Evolutionary conservation across 2,888 invertebrate genomes (phyloP).

Genomic region (Willowsia nigromaculata): DNA sequence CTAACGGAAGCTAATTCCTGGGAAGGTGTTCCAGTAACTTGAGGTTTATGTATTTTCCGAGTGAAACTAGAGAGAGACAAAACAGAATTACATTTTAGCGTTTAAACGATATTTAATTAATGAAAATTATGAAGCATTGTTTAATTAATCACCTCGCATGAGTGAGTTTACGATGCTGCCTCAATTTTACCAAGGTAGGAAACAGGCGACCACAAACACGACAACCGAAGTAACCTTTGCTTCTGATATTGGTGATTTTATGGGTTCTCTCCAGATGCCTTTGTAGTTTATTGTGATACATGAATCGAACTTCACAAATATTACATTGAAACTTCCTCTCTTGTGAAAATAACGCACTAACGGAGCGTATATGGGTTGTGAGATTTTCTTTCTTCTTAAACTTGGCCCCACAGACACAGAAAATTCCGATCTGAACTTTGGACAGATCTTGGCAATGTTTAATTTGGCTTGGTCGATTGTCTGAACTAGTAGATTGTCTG

Average conservation of each 20-base stretch:
- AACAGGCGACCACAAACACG: neutral
- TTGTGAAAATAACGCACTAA: neutral
- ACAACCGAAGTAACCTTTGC: neutral
- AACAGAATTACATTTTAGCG: neutral
- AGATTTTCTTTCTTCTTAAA: neutral
- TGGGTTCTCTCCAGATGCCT: neutral
- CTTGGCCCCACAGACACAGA: neutral
- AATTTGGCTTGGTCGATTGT: neutral
- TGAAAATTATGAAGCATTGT: neutral
- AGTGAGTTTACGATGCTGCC: neutral
- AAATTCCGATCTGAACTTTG: neutral
- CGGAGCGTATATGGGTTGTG: neutral
- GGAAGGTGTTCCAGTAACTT: neutral
- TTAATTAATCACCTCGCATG: neutral
- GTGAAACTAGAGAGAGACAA: neutral
- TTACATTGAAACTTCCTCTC: neutral
- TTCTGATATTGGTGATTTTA: neutral
- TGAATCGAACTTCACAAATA: neutral
- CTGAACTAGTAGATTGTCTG: neutral
- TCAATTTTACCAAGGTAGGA: neutral
- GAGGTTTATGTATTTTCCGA: neutral
- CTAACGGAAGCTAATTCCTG: too few relatives aligned
- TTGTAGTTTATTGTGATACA: neutral
- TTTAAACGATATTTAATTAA: too few relatives aligned
- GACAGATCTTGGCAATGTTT: neutral